phyloP scores from a whole-genome alignment of 2,888 invertebrate genomes.

The Falcaria lacertinaria region DNA sequence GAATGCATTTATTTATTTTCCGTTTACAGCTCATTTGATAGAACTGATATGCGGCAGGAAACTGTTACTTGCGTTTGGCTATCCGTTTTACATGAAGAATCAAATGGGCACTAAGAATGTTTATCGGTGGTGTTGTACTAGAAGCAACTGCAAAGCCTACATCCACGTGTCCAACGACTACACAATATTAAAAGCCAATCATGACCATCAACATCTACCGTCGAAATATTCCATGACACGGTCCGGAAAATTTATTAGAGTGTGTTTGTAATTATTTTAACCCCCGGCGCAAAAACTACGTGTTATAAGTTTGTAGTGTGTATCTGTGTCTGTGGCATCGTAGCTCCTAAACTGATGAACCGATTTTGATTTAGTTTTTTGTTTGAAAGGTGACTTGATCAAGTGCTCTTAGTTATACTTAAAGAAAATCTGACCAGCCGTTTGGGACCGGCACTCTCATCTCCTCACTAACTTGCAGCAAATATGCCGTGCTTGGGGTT shows the following conservation, averaged over 20 bases:
- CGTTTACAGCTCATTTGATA: slow-evolving; percentile 19
- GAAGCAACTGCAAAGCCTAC: slow-evolving; percentile 31
- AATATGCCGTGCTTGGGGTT: too few species aligned
- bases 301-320: too few species aligned
- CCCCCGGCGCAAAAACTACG: too few species aligned
- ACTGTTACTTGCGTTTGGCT: slow-evolving; percentile 30
- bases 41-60: slow-evolving; percentile 28
- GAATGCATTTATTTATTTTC: not conserved
- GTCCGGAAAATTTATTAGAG: slow-evolving; percentile 22
- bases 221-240: slow-evolving; percentile 11
- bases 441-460: too few species aligned
- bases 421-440: too few species aligned
- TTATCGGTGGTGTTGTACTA: slow-evolving; percentile 36
- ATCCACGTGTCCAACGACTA: slow-evolving; percentile 21
- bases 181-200: slow-evolving; percentile 7
- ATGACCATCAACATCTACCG: slow-evolving; percentile 25
- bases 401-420: too few species aligned
- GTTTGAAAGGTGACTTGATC: too few species aligned
- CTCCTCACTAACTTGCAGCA: too few species aligned
- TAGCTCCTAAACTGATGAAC: too few species aligned
- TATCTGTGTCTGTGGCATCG: too few species aligned
- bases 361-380: too few species aligned
- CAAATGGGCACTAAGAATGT: slow-evolving; percentile 7
- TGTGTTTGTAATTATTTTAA: not conserved
- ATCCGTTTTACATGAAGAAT: slow-evolving; percentile 34